Conservation (phyloP, 2,797 vertebrate species). For the Chelon auratus region DNA sequence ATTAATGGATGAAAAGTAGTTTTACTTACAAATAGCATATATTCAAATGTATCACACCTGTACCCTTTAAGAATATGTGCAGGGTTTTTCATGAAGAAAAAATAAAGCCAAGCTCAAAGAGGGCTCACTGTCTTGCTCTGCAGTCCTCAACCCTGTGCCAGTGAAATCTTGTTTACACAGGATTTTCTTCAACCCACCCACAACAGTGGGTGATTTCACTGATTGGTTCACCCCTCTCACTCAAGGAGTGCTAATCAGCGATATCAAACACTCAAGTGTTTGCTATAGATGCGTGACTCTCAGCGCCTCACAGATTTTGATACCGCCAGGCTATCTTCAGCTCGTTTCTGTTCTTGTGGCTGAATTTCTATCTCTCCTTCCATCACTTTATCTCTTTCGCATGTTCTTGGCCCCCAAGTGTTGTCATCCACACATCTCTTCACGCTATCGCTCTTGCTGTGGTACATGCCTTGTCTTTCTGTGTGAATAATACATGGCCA, state of each 20-base stretch:
- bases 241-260: slow-evolving; percentile 60
- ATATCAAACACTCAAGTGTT: slow-evolving; percentile 48
- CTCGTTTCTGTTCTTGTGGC: slow-evolving; percentile 32
- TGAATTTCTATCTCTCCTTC: slow-evolving; percentile 18
- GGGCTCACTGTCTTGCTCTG: not conserved
- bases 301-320: slow-evolving; percentile 8
- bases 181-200: slow-evolving; percentile 34
- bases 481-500: slow-evolving; percentile 73
- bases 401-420: slow-evolving; percentile 9
- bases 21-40: no score
- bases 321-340: slow-evolving; percentile 4
- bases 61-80: no score
- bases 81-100: not conserved
- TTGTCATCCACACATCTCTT: slow-evolving; percentile 37
- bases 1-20: no score
- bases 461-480: slow-evolving; percentile 46
- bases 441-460: slow-evolving; percentile 37
- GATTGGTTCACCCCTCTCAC: slow-evolving; percentile 54
- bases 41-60: no score
- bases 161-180: slow-evolving; percentile 35
- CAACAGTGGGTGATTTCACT: slow-evolving; percentile 59
- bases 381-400: slow-evolving; percentile 42
- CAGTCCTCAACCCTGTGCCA: not conserved
- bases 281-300: slow-evolving; percentile 11
- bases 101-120: no score